Percentiles rank a stretch among this genome's conserved stretches.
Conservation (phyloP, 1,140 invertebrate species). For the Cotesia vestalis region DNA sequence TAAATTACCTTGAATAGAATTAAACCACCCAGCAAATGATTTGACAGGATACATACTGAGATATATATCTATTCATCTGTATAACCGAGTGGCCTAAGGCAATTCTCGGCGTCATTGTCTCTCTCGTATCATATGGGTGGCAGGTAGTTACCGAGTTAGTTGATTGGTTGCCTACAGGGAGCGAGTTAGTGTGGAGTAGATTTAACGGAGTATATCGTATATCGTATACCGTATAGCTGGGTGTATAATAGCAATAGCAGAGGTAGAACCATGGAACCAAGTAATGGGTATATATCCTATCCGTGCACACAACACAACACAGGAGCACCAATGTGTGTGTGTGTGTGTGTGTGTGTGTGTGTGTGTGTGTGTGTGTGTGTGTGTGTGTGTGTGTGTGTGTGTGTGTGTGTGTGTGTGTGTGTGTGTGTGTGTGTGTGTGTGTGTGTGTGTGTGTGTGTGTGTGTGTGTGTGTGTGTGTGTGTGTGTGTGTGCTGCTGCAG, state of each 20-base stretch:
- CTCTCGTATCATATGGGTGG: constrained; percentile 32
- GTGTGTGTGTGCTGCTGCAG: background rate
- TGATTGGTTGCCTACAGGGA: constrained; percentile 52
- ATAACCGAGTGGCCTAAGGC: constrained; percentile 19
- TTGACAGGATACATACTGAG: background rate
- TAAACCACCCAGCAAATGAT: constrained; percentile 12
- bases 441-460: too few relatives aligned
- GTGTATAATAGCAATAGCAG: too few relatives aligned
- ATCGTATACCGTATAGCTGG: too few relatives aligned
- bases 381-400: too few relatives aligned
- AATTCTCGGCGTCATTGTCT: constrained; percentile 30
- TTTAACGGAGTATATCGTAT: background rate
- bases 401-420: too few relatives aligned
- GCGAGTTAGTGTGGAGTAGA: constrained; percentile 6
- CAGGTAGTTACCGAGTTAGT: constrained; percentile 53
- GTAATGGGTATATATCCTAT: constrained; percentile 12
- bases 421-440: too few relatives aligned
- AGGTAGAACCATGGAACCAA: constrained; percentile 38
- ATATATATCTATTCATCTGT: background rate
- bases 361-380: too few relatives aligned
- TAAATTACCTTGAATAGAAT: background rate
- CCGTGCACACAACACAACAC: too few relatives aligned
- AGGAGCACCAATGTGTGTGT: too few relatives aligned
- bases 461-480: too few relatives aligned
- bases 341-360: too few relatives aligned